A percentile compares a stretch with the other conserved stretches of the same genome.
Evolutionary conservation across 2,888 invertebrate genomes (phyloP).

Genomic region (Cordilura impudica): DNA sequence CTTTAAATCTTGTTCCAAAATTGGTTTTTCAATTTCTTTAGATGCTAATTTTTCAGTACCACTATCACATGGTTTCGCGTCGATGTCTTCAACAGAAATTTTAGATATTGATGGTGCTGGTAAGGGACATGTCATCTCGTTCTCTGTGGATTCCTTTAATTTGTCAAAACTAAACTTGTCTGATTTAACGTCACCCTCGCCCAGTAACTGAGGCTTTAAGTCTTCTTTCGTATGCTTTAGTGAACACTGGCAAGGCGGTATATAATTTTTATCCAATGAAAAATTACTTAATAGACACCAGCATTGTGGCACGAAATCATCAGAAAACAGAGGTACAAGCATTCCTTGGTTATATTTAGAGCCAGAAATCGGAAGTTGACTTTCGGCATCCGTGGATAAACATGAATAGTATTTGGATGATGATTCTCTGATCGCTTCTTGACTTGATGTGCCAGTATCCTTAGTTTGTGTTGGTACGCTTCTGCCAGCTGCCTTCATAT

Average conservation of each 20-base stretch:
- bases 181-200: background rate
- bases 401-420: background rate
- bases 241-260: background rate
- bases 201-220: background rate
- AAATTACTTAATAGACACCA: background rate
- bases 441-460: background rate
- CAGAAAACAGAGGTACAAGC: background rate
- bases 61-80: constrained; percentile 6
- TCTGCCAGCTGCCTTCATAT: background rate
- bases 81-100: background rate
- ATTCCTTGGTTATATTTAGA: background rate
- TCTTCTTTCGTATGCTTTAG: background rate
- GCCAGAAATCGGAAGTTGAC: background rate
- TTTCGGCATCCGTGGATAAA: background rate
- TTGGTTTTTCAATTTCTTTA: background rate
- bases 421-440: background rate
- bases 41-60: background rate
- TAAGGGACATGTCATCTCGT: background rate
- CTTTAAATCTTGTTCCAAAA: background rate
- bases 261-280: background rate
- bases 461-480: background rate
- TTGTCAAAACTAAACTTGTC: background rate
- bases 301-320: background rate
- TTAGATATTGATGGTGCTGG: background rate
- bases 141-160: background rate